Base-by-base conservation (phyloP, 2,888 invertebrate genomes). In the Aspidapion aeneum region DNA sequence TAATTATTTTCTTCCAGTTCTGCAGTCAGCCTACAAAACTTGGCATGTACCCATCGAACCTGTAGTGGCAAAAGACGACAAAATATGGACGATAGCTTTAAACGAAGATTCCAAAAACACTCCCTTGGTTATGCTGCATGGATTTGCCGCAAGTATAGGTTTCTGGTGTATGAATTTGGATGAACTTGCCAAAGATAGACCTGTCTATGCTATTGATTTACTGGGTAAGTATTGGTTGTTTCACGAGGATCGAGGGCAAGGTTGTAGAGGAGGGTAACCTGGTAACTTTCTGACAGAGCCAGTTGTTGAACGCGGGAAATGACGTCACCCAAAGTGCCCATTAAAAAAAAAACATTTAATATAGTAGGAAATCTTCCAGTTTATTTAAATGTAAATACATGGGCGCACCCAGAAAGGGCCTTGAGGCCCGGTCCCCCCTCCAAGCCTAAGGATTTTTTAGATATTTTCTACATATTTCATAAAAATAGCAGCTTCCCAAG, bases 111-210 rank as follows among this genome's bases (percentile, higher is more conserved):
- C 83, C 51, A 79, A 81, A 62, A 88, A 88, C 74, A 88, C 88
- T 0, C 97, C 98, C 0, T 80, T 98, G 22, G 93, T 98, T 48
- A 76, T 98, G 74, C 81, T 98, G 16, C 98, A 98, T 78, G 98
- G 98, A 0, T 87, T 98, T 78, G 97, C 93, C 9, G 90, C 96
- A 0, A 98, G 96, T 1, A 86, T 95, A 18, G 97, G 92, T 1
- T 83, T 98, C 62, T 98, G 97, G 96, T 90, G 92, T 64, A 86
- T 93, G 70, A 98, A 97, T 80, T 82, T 96, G 2, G 94, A 96
- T 77, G 82, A 87, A 0, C 81, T 97, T 3, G 89, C 93, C 0
- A 83, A 85, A 55, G 82, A 87, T 7, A 84, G 96, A 60, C 93
- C 95, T 0, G 90, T 97, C 0, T 94, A 96, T 79, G 94, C 95